Conservation (phyloP, 1,140 invertebrate species). For the Eumeta japonica region DNA sequence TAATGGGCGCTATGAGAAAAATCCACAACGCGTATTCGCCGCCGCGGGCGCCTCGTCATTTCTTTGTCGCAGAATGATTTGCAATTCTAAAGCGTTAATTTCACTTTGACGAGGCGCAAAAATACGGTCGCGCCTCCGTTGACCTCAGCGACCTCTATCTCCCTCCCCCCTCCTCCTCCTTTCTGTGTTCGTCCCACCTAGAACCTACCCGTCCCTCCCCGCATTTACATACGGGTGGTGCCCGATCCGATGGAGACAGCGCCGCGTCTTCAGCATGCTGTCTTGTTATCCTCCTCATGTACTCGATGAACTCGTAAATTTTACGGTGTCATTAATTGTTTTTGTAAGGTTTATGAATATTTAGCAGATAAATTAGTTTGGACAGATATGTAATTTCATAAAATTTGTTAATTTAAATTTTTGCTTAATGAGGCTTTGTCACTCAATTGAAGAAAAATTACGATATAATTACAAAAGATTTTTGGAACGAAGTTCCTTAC, state of each 20-base stretch:
- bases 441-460: too few species aligned
- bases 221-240: constrained; percentile 45
- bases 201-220: constrained; percentile 25
- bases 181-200: constrained; percentile 13
- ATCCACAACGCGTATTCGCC: constrained; percentile 42
- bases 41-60: constrained; percentile 37
- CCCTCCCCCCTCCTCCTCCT: constrained; percentile 10
- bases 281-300: too few species aligned
- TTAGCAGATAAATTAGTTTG: too few species aligned
- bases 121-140: constrained; percentile 35
- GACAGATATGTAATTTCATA: too few species aligned
- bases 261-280: too few species aligned
- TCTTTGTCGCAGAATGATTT: constrained; percentile 46
- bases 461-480: too few species aligned
- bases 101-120: constrained; percentile 50
- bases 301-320: too few species aligned
- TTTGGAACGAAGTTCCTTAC: too few species aligned
- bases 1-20: constrained; percentile 44
- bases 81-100: constrained; percentile 53
- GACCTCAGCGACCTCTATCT: constrained; percentile 19
- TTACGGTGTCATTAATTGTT: too few species aligned
- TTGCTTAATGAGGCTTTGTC: too few species aligned
- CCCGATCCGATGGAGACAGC: constrained; percentile 20
- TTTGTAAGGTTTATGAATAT: too few species aligned
- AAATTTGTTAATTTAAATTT: too few species aligned